Evolutionary conservation across 1,140 invertebrate species (phyloP), one percentile per base, ranked within the genome.

Genomic region (Rhyacophila brunnea): DNA sequence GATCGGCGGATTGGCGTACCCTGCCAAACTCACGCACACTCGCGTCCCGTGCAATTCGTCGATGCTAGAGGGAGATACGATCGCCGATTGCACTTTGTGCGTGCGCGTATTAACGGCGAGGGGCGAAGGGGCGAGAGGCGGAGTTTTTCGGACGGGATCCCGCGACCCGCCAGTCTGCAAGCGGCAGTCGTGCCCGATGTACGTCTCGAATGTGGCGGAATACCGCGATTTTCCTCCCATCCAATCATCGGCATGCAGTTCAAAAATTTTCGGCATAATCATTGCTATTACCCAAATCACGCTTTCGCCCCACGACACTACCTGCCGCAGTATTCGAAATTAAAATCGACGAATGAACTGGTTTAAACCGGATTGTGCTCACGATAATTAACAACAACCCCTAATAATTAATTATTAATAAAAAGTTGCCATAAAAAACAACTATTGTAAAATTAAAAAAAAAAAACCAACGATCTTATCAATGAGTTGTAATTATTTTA

Each of bases 71-170:
- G 54, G 53, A 40, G 28, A 34, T 35, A 45, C 18, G 23, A 42
- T 15, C 34, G 45, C 18, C 45, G 59, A 61, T 61, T 61, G 59
- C 59, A 61, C 55, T 61, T 61, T 56, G 59, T 67, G 69, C 71
- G 72, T 71, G 72, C 75, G 74, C 74, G 74, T 75, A 75, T 75
- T 47, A 77, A 52, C 71, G 70, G 72, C 72, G 73, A 72, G 71
- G 68, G 71, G 70, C 70, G 69, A 34, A 28, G 72, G 69, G 49
- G 73, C 67, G 73, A 69, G 69, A 70, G 55, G 67, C 60, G 70
- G 64, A 59, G 64, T 57, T 28, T 28, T 28, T 28, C 9, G 23
- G 66, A 56, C 69, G 65, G 58, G 57, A 67, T 20, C 66, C 63
- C 68, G 57, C 68, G 66, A 68, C 65, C 47, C 53, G 40, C 43